Base-by-base conservation (phyloP, 2,888 invertebrate species). In the Lingula anatina region DNA sequence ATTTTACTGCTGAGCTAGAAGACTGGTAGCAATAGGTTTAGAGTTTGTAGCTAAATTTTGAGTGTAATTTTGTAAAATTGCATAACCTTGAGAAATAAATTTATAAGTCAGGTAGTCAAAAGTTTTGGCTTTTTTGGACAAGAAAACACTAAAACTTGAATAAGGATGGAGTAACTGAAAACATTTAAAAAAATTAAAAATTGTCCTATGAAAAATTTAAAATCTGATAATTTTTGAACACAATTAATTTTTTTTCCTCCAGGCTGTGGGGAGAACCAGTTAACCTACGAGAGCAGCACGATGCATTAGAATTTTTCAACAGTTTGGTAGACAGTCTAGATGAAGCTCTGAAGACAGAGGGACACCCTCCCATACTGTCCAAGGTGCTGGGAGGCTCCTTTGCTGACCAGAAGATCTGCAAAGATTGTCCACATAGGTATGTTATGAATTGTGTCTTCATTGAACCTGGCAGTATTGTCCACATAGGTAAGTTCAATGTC, bases 271-370 rank as follows among this genome's bases (percentile, higher is more conserved):
- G 95, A 21, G 95, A 96, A 79, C 93, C 94, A 26, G 95, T 97
- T 15, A 97, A 97, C 80, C 82, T 97, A 61, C 83, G 96, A 47
- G 97, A 97, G 75, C 97, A 97, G 77, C 97, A 97, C 78, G 97
- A 97, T 78, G 97, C 97, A 0, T 89, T 96, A 28, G 97, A 97
- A 79, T 97, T 97, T 82, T 96, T 95, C 77, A 96, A 95, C 89
- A 91, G 91, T 57, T 81, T 97, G 45, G 90, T 96, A 35, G 96
- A 97, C 79, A 91, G 91, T 68, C 82, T 97, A 66, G 96, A 97
- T 70, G 96, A 96, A 80, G 94, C 94, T 12, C 80, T 96, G 35
- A 96, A 97, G 80, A 87, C 89, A 23, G 81, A 96, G 57, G 89
- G 88, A 31, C 89, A 92, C 69, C 64, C 68, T 1, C 63, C 69